Percentiles rank a stretch among this genome's conserved stretches.
Evolutionary conservation across 2,113 vertebrate genomes (phyloP).

Genomic region (Hiodon alosoides): DNA sequence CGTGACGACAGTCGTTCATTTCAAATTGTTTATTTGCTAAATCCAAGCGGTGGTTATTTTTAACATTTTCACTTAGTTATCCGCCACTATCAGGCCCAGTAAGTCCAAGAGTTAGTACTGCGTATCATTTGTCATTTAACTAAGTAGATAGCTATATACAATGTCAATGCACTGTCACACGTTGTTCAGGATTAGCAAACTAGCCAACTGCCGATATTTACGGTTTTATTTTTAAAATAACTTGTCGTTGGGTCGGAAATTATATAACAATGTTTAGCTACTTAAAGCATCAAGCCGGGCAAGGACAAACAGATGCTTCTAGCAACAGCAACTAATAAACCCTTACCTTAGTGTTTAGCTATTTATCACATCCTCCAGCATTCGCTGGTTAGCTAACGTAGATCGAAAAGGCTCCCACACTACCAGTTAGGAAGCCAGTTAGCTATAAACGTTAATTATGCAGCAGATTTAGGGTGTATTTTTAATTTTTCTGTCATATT

Average conservation of each 20-base stretch:
- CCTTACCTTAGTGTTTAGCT: constrained; percentile 18
- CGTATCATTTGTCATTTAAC: constrained; percentile 41
- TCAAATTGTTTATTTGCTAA: not conserved
- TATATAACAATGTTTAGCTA: not conserved
- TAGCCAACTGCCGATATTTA: not conserved
- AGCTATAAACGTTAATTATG: not conserved
- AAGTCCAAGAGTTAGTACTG: not conserved
- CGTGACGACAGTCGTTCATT: not conserved
- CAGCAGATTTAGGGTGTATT: not conserved
- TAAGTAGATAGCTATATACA: constrained; percentile 52
- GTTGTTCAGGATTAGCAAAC: not conserved
- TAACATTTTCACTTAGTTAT: not conserved
- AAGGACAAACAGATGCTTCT: not conserved
- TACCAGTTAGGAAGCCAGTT: constrained; percentile 7
- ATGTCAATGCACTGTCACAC: not conserved
- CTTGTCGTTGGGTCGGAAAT: not conserved
- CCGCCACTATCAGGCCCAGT: constrained; percentile 1
- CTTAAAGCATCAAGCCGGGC: not conserved
- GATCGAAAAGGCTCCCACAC: not conserved
- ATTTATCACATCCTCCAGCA: constrained; percentile 20
- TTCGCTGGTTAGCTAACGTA: not conserved
- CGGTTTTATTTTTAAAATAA: not conserved
- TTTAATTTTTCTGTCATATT: not conserved
- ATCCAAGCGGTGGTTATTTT: not conserved
- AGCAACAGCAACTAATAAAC: not conserved